phyloP scores from a whole-genome alignment of 2,888 invertebrate genomes.

The Erannis defoliaria region DNA sequence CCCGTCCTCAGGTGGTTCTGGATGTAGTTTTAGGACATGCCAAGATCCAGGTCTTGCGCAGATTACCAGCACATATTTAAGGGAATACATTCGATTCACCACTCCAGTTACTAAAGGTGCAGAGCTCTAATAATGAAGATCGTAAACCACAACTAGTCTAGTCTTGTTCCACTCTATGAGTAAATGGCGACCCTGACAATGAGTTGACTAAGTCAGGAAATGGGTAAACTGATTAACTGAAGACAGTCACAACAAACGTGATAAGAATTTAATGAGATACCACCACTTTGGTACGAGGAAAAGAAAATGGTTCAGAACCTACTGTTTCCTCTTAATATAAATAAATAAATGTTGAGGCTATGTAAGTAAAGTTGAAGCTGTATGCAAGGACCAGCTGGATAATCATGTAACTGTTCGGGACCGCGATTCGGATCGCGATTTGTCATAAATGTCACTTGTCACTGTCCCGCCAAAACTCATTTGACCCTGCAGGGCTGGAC shows the following conservation, averaged over 20 bases:
- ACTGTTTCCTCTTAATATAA: constrained; percentile 8
- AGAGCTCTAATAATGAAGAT: neutral
- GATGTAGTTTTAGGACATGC: too few relatives aligned
- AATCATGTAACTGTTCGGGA: too few relatives aligned
- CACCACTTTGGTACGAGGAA: neutral
- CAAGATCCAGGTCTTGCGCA: too few relatives aligned
- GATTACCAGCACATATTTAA: too few relatives aligned
- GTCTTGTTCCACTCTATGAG: constrained; percentile 1
- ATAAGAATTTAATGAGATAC: constrained; percentile 18
- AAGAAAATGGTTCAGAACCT: neutral
- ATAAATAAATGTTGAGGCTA: too few relatives aligned
- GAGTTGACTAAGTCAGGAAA: constrained; percentile 13
- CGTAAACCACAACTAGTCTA: neutral
- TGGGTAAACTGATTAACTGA: constrained; percentile 5
- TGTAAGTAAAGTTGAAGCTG: neutral
- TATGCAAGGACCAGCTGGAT: neutral
- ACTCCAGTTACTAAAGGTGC: too few relatives aligned
- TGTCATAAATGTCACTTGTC: too few relatives aligned
- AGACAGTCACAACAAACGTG: constrained; percentile 15
- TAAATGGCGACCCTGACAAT: constrained; percentile 6
- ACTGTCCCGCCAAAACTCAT: too few relatives aligned
- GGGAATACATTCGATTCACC: too few relatives aligned
- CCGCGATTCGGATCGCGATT: too few relatives aligned
- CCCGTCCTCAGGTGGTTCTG: too few relatives aligned
- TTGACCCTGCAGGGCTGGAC: too few relatives aligned